phyloP scores from a whole-genome alignment of 2,888 invertebrate species.

The Polyploca ridens region DNA sequence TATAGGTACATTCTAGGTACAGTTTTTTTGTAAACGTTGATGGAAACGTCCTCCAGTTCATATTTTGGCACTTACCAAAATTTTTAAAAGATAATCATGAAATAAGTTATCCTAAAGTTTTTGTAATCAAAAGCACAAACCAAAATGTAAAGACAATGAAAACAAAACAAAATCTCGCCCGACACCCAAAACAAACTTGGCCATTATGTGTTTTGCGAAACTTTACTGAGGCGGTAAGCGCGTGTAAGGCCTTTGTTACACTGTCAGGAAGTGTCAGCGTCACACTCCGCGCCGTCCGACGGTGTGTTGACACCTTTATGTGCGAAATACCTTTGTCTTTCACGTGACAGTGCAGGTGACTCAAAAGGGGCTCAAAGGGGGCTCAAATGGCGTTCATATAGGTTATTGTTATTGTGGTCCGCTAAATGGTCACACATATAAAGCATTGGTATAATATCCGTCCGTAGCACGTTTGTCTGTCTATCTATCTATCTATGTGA shows the following conservation, averaged over 20 bases:
- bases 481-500: too few species aligned
- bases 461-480: not conserved
- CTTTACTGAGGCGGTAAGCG: slow-evolving; percentile 1
- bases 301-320: slow-evolving; percentile 4
- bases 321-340: not conserved
- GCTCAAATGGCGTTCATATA: not conserved
- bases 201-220: slow-evolving; percentile 3
- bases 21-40: too few species aligned
- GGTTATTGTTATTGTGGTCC: not conserved
- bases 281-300: not conserved
- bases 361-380: not conserved
- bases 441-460: not conserved
- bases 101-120: not conserved
- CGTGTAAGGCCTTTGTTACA: not conserved
- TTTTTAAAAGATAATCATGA: too few species aligned
- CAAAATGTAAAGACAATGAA: not conserved
- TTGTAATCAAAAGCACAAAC: not conserved
- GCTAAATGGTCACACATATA: not conserved
- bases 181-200: not conserved
- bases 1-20: too few species aligned
- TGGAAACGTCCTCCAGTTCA: too few species aligned
- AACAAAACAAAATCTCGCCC: not conserved
- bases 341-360: not conserved
- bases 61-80: too few species aligned
- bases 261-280: slow-evolving; percentile 7